phyloP scores from a whole-genome alignment of 2,888 invertebrate species.

The Ophion slaviceki region DNA sequence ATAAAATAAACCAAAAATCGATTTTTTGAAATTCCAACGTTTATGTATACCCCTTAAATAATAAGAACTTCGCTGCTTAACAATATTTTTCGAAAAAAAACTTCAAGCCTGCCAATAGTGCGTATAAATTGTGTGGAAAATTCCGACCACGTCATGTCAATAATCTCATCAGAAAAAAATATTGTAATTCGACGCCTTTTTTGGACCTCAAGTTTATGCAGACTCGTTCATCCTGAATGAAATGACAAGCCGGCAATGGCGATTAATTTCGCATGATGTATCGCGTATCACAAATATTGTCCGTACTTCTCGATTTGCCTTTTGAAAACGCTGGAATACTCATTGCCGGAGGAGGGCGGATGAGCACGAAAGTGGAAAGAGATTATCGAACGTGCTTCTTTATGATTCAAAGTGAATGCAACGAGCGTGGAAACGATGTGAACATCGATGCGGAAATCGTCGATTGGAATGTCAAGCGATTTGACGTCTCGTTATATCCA shows the following conservation, averaged over 20 bases:
- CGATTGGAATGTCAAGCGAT: constrained; percentile 61
- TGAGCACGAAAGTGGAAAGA: background rate
- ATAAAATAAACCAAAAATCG: too few species aligned
- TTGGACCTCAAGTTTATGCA: background rate
- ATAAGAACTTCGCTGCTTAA: too few species aligned
- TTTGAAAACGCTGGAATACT: constrained; percentile 10
- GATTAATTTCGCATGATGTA: constrained; percentile 8
- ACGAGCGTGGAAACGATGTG: constrained; percentile 40
- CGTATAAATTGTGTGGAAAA: too few species aligned
- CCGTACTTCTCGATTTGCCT: constrained; percentile 1
- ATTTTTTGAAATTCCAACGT: too few species aligned
- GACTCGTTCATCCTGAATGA: background rate
- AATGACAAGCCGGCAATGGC: background rate
- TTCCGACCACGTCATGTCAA: too few species aligned
- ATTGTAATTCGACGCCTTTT: background rate
- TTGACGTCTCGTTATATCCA: constrained; percentile 51
- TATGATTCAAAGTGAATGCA: constrained; percentile 51
- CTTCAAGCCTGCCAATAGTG: too few species aligned
- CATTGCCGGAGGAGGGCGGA: background rate
- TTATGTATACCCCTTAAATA: too few species aligned
- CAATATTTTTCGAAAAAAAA: too few species aligned
- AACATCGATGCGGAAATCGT: constrained; percentile 51
- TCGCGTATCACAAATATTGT: constrained; percentile 8
- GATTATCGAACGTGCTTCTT: constrained; percentile 39
- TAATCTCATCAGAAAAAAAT: too few species aligned